Percentiles rank a stretch among this genome's conserved stretches.
These are phyloP conservation scores for Formica selysi DNA, from an alignment of 1,140 invertebrate species.

Conservation along the genomic window DNA sequence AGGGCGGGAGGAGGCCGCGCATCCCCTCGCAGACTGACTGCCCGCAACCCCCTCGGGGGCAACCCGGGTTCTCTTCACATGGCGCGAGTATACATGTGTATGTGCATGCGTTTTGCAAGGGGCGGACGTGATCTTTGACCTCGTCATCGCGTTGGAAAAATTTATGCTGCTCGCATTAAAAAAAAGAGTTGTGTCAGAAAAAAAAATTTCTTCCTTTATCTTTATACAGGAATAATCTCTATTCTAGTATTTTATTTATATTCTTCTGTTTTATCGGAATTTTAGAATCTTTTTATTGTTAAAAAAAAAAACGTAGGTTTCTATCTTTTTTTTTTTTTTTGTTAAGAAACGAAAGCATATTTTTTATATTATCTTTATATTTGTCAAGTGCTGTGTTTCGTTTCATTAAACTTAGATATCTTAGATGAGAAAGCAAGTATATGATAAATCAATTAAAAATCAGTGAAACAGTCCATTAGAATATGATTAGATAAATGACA, in stretches of 20 bases:
- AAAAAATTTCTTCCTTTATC: not conserved
- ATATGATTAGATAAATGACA: not conserved
- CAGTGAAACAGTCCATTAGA: not conserved
- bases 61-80: constrained; percentile 51
- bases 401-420: not conserved
- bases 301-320: too few relatives aligned
- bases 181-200: not conserved
- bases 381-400: not conserved
- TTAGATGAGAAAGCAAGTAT: not conserved
- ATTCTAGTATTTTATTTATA: constrained; percentile 11
- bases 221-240: not conserved
- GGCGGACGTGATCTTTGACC: constrained; percentile 54
- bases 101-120: constrained; percentile 47
- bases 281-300: not conserved
- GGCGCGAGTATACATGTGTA: not conserved
- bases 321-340: not conserved
- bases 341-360: not conserved
- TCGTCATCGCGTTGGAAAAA: constrained; percentile 40
- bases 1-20: constrained; percentile 26
- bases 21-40: constrained; percentile 51
- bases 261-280: not conserved
- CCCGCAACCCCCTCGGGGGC: constrained; percentile 58
- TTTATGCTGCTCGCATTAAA: constrained; percentile 35
- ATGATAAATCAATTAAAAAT: not conserved
- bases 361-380: not conserved